phyloP scores from a whole-genome alignment of 2,888 invertebrate genomes.

The Harmothoe impar region DNA sequence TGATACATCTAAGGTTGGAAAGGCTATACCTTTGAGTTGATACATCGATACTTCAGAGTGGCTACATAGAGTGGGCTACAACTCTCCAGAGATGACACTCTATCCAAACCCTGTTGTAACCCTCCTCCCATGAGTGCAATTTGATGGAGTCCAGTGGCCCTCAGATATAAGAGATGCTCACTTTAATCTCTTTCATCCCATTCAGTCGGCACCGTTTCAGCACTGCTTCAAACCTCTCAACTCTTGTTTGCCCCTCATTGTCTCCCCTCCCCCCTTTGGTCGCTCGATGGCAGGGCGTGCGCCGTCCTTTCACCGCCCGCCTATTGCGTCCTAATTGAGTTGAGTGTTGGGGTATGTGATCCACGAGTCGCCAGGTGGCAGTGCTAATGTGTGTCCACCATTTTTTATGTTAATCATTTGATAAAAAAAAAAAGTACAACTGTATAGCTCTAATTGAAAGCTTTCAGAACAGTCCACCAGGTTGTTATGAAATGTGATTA shows the following conservation, averaged over 20 bases:
- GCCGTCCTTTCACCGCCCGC: slow-evolving; percentile 5
- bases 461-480: not conserved
- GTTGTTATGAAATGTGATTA: not conserved
- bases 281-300: not conserved
- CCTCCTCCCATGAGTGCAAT: not conserved
- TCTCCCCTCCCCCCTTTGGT: slow-evolving; percentile 3
- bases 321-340: not conserved
- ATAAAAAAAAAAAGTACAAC: not conserved
- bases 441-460: not conserved
- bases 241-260: not conserved
- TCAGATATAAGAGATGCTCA: slow-evolving; percentile 3
- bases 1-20: too few relatives aligned
- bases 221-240: not conserved
- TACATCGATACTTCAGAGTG: too few relatives aligned
- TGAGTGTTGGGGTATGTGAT: not conserved
- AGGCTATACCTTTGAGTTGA: too few relatives aligned
- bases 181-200: slow-evolving; percentile 22
- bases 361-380: not conserved
- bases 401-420: too few relatives aligned
- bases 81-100: too few relatives aligned
- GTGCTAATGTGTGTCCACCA: not conserved
- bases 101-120: not conserved
- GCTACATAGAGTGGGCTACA: too few relatives aligned
- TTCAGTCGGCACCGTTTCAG: not conserved
- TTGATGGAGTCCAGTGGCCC: not conserved